Evolutionary conservation across 1,140 invertebrate species (phyloP), one percentile per base, ranked within the genome.

Genomic region (Lucilia cuprina): DNA sequence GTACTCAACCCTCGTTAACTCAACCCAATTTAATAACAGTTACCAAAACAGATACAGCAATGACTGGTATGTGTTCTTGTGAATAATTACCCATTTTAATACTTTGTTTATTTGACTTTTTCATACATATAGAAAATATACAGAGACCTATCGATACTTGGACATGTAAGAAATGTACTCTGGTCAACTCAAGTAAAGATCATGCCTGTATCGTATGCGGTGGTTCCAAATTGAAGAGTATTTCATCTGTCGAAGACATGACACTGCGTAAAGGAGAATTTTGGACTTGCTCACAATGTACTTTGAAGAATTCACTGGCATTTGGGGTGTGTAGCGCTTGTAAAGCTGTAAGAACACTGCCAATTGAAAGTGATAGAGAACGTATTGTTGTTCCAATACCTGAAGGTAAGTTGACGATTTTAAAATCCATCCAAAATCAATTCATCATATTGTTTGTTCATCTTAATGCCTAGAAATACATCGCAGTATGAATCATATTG

Each of bases 111-210:
- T 41, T 41, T 41, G 41, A 5, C 12, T 55, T 55, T 55, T 55
- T 12, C 12, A 12, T 55, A 50, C 35, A 19, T 34, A 47, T 75
- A 65, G 50, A 65, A 60, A 50, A 41, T 13, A 78, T 86, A 82
- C 47, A 50, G 19, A 82, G 82, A 60, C 19, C 82, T 84, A 88
- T 86, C 83, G 88, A 93, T 65, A 93, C 94, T 19, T 98, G 97
- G 97, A 95, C 95, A 7, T 98, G 97, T 89, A 94, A 94, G 85
- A 97, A 97, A 87, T 98, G 97, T 90, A 98, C 97, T 2, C 92
- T 98, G 74, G 93, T 97, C 4, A 98, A 98, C 92, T 93, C 94
- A 25, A 92, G 93, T 0, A 91, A 92, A 25, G 93, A 94, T 9
- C 92, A 94, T 82, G 94, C 94, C 0, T 98, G 97, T 88, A 94